phyloP scores from a whole-genome alignment of 2,113 vertebrate genomes.

The Ameiurus melas region DNA sequence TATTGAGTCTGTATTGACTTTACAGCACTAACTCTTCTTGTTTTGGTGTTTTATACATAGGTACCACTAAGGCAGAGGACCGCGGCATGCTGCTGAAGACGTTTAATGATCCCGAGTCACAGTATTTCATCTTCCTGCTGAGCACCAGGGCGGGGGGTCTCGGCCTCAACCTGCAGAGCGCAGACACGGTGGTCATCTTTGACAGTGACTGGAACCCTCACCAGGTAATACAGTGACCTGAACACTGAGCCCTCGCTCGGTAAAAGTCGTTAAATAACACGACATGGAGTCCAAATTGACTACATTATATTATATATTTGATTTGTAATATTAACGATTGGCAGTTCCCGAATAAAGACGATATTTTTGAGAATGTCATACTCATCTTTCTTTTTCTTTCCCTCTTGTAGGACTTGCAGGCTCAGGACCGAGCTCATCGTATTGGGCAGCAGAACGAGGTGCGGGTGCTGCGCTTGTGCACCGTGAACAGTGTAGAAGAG shows the following conservation, averaged over 20 bases:
- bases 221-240: conserved; percentile 75
- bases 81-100: conserved; percentile 93
- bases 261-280: not conserved
- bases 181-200: conserved; percentile 71
- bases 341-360: conserved; percentile 80
- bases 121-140: conserved; percentile 52
- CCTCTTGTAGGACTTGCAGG: conserved; percentile 85
- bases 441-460: conserved; percentile 98
- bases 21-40: not conserved
- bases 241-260: not conserved
- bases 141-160: conserved; percentile 55
- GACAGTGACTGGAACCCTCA: conserved; percentile 93
- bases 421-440: conserved; percentile 93
- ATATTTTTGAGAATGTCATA: conserved; percentile 86
- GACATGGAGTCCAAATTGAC: not conserved
- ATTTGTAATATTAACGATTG: not conserved
- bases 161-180: conserved; percentile 80
- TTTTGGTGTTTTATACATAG: conserved; percentile 57
- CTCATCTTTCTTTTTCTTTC: not conserved
- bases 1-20: not conserved
- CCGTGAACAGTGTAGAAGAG: conserved; percentile 97
- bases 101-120: conserved; percentile 87
- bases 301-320: not conserved
- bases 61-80: conserved; percentile 96
- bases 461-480: conserved; percentile 91